phyloP scores from a whole-genome alignment of 2,888 invertebrate genomes.

The Onthophagus sagittarius region DNA sequence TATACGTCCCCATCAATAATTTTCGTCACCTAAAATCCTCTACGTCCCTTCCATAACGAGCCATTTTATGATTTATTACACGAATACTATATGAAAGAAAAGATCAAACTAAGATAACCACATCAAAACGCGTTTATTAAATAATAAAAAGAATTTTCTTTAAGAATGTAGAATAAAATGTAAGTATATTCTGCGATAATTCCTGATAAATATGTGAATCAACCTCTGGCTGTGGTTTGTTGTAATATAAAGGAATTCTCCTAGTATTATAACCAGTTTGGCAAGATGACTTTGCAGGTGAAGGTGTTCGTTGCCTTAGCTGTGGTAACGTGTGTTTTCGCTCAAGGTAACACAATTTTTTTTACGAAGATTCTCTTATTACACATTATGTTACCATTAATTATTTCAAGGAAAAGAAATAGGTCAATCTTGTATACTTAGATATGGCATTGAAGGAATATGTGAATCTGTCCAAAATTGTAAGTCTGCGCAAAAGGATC shows the following conservation, averaged over 20 bases:
- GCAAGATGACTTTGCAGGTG: no score
- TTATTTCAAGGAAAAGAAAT: neutral
- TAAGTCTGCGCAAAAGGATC: neutral
- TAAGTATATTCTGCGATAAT: neutral
- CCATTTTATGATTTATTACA: neutral
- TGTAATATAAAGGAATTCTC: no score
- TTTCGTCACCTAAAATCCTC: constrained; percentile 32
- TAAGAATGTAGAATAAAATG: no score
- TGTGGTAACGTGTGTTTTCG: no score
- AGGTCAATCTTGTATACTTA: neutral
- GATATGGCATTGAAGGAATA: neutral
- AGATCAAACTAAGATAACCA: neutral
- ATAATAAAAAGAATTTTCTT: no score
- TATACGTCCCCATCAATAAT: constrained; percentile 48
- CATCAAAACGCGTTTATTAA: no score
- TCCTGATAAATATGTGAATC: no score
- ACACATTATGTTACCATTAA: neutral
- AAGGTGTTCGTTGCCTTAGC: no score
- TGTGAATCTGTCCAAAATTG: neutral
- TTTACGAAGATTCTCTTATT: no score
- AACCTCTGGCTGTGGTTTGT: neutral
- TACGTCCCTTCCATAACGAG: neutral
- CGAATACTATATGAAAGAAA: neutral
- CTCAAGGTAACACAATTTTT: no score
- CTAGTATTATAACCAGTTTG: no score